Evolutionary conservation across 1,140 invertebrate species (phyloP).

Genomic region (Ceratosolen fusciceps): DNA sequence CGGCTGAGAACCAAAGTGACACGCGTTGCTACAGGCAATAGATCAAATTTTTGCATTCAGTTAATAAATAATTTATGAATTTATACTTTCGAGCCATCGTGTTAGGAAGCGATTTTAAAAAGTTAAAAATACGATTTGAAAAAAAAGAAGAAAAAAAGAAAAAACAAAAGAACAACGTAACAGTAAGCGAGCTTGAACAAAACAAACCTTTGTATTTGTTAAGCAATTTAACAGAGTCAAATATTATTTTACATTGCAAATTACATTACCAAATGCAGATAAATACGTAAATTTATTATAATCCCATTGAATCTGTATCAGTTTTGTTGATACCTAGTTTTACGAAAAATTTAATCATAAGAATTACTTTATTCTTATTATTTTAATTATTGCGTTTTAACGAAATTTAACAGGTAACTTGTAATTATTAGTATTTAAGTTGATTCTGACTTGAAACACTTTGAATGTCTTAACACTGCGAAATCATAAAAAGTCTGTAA

Average conservation of each 20-base stretch:
- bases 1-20: slow-evolving; percentile 48
- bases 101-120: background rate
- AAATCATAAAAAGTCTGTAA: no score
- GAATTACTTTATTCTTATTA: background rate
- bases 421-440: no score
- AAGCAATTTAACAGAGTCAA: background rate
- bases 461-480: no score
- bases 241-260: background rate
- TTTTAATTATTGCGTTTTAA: background rate
- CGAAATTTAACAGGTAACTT: no score
- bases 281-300: background rate
- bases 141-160: background rate
- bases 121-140: no score
- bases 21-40: slow-evolving; percentile 29
- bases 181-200: background rate
- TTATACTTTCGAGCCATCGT: background rate
- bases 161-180: background rate
- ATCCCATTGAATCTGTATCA: background rate
- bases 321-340: background rate
- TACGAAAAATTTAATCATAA: background rate
- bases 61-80: slow-evolving; percentile 1
- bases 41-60: slow-evolving; percentile 13
- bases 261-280: background rate
- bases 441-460: no score
- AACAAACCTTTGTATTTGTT: background rate